phyloP scores from a whole-genome alignment of 2,797 vertebrate genomes.

The Glyptemys insculpta region DNA sequence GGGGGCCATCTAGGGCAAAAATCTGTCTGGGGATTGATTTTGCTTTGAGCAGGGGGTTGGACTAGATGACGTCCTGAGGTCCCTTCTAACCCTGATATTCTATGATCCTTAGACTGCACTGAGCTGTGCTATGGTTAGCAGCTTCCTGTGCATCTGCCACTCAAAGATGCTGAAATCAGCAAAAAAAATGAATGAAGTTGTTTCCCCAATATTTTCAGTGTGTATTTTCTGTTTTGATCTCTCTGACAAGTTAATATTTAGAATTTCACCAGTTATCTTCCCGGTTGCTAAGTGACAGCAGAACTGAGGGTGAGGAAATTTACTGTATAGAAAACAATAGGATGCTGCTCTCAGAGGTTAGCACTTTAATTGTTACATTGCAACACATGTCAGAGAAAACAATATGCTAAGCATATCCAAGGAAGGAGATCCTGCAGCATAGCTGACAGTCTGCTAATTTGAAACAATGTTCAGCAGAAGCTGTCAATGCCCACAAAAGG shows the following conservation, averaged over 20 bases:
- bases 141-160: background rate
- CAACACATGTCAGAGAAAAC: constrained; percentile 41
- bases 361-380: background rate
- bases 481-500: background rate
- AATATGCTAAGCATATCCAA: constrained; percentile 24
- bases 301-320: constrained; percentile 16
- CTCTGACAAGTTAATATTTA: constrained; percentile 36
- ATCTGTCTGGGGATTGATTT: too few relatives aligned
- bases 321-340: constrained; percentile 17
- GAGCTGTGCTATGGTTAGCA: background rate
- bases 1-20: too few relatives aligned
- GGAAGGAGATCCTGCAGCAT: constrained; percentile 27
- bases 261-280: constrained; percentile 22
- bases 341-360: constrained; percentile 27
- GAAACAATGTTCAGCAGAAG: background rate
- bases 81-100: too few relatives aligned
- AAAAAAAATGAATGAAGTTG: fast-evolving
- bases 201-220: constrained; percentile 5
- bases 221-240: constrained; percentile 43
- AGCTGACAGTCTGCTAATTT: constrained; percentile 20
- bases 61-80: too few relatives aligned
- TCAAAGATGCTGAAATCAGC: background rate
- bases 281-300: constrained; percentile 65
- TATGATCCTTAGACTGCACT: background rate
- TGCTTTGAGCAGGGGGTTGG: too few relatives aligned